A percentile compares a stretch with the other conserved stretches of the same genome.
Evolutionary conservation across 1,140 invertebrate genomes (phyloP).

Genomic region (Drosophila mojavensis): DNA sequence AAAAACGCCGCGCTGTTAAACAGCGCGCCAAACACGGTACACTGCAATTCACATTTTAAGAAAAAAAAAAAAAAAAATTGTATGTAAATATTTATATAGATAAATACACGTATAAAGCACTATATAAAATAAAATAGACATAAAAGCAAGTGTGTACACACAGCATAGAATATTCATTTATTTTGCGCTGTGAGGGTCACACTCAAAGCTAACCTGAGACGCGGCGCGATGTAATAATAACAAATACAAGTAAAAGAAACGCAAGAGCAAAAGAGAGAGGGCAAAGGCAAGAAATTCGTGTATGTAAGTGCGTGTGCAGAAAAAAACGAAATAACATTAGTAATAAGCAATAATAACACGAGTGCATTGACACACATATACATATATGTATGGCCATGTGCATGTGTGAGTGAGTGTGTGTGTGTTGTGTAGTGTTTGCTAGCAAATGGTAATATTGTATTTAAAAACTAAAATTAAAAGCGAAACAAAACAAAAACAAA

Average conservation of each 20-base stretch:
- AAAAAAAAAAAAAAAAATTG: not conserved
- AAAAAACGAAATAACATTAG: constrained; percentile 32
- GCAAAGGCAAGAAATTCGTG: constrained; percentile 24
- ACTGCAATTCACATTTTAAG: constrained; percentile 7
- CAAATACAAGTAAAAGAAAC: constrained; percentile 25
- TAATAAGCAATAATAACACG: constrained; percentile 48
- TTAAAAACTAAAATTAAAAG: constrained; percentile 46
- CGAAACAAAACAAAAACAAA: constrained; percentile 35
- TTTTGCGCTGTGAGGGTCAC: constrained; percentile 30
- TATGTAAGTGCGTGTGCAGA: constrained; percentile 10
- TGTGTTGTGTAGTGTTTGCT: not conserved
- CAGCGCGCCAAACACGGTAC: constrained; percentile 39
- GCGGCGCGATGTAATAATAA: constrained; percentile 40
- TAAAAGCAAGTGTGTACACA: constrained; percentile 17
- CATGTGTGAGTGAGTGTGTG: constrained; percentile 6
- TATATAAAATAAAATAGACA: not conserved
- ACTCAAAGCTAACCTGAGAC: constrained; percentile 34
- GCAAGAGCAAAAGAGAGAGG: constrained; percentile 9
- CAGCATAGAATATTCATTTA: constrained; percentile 13
- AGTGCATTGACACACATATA: constrained; percentile 55
- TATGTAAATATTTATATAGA: not conserved
- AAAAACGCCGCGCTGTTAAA: constrained; percentile 16
- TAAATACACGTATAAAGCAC: not conserved
- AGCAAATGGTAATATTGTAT: constrained; percentile 35
- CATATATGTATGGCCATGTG: constrained; percentile 4